Conservation (phyloP, 2,797 vertebrate genomes). For the Brachyalestes nurse region DNA sequence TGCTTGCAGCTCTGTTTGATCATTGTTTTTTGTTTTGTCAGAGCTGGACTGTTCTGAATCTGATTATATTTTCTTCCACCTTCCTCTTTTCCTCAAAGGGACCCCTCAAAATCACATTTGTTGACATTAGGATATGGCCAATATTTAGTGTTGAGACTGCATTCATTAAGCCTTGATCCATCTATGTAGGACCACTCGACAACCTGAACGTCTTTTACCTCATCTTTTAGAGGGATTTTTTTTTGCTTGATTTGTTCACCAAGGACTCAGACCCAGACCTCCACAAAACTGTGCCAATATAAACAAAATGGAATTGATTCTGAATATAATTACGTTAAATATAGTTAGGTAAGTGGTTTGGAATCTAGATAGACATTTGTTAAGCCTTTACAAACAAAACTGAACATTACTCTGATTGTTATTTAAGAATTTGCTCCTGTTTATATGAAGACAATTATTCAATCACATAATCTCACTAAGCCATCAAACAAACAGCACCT, state of each 20-base stretch:
- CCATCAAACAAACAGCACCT: neutral
- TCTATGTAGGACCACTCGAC: neutral
- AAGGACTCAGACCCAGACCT: neutral
- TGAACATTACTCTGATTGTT: neutral
- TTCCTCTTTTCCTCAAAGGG: constrained; percentile 1
- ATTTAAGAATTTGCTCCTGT: neutral
- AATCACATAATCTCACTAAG: neutral
- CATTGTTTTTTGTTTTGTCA: neutral
- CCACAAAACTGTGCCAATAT: neutral
- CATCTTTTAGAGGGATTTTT: neutral
- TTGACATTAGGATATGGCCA: neutral
- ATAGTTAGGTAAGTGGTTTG: neutral
- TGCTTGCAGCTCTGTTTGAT: too few species aligned
- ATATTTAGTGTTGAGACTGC: neutral
- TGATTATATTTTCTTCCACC: neutral
- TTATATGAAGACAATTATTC: neutral
- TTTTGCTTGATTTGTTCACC: neutral
- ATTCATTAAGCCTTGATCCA: neutral
- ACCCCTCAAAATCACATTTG: neutral
- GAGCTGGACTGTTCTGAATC: neutral
- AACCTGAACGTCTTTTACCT: neutral
- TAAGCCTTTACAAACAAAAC: neutral
- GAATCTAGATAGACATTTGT: neutral
- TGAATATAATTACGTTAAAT: neutral
- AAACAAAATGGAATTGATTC: neutral